These are phyloP conservation scores for Callospermophilus lateralis DNA, from an alignment of 2,113 vertebrate species.

Conservation along the genomic window DNA sequence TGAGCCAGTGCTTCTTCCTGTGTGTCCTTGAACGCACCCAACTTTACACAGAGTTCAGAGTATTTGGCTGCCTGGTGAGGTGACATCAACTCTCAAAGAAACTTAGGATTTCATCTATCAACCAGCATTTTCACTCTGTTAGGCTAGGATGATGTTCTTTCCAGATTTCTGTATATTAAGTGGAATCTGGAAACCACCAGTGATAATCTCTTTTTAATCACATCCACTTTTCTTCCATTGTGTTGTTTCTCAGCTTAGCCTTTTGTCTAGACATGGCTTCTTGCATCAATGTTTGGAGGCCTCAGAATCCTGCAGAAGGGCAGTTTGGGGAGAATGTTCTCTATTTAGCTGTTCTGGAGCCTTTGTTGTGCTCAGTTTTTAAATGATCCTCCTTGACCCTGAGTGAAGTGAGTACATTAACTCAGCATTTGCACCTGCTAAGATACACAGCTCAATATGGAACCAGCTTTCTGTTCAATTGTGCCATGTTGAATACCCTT, in stretches of 20 bases:
- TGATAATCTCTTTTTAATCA: neutral
- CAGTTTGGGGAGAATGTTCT: neutral
- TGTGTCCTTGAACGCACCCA: neutral
- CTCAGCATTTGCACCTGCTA: neutral
- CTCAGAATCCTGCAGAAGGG: neutral
- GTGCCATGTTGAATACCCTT: neutral
- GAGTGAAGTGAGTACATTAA: constrained; percentile 3
- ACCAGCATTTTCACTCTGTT: neutral
- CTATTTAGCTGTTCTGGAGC: neutral
- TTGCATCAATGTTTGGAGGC: neutral
- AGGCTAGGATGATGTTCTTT: neutral
- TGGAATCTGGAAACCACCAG: too few relatives aligned
- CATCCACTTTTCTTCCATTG: neutral
- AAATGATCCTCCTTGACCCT: neutral
- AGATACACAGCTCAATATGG: neutral
- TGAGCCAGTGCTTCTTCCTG: neutral
- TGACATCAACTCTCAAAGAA: neutral
- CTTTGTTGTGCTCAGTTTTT: neutral
- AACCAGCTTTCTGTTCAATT: neutral
- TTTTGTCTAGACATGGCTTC: neutral
- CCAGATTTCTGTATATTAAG: neutral
- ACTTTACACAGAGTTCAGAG: neutral
- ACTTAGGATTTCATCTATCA: neutral
- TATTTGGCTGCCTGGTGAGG: neutral
- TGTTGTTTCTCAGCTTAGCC: neutral